Conservation (phyloP, 2,797 vertebrate species). For the Chaenodraco wilsoni region DNA sequence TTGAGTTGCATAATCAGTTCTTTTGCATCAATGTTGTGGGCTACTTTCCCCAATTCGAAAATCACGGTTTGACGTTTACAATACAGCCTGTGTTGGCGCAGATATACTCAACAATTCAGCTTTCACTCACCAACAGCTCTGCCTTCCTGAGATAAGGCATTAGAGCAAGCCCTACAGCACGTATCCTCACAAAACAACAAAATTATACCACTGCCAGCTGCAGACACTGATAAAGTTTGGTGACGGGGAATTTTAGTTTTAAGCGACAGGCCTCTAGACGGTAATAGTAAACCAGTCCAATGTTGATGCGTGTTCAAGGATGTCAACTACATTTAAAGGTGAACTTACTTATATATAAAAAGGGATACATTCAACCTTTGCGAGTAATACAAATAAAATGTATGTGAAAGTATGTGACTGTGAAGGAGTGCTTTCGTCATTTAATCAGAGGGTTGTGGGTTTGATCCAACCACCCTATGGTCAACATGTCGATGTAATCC, state of each 20-base stretch:
- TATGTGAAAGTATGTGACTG: not conserved
- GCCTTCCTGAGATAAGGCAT: slow-evolving; percentile 51
- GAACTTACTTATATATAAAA: not conserved
- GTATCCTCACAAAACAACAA: slow-evolving; percentile 23
- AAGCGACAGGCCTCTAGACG: not conserved
- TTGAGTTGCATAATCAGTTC: slow-evolving; percentile 10
- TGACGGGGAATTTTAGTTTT: not conserved
- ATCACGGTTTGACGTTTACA: slow-evolving; percentile 43
- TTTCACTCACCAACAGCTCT: slow-evolving; percentile 26
- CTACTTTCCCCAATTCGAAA: not conserved
- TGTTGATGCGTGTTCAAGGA: not conserved
- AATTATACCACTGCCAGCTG: slow-evolving; percentile 19
- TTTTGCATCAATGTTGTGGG: not conserved
- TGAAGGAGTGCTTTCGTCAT: no score
- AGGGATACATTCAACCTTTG: not conserved
- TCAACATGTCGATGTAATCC: no score
- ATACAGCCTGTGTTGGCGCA: slow-evolving; percentile 27
- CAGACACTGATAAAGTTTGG: slow-evolving; percentile 21
- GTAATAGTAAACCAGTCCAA: not conserved
- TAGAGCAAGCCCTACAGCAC: not conserved
- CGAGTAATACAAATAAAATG: not conserved
- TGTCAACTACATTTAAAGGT: not conserved
- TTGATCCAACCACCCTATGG: no score
- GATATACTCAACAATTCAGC: slow-evolving; percentile 23
- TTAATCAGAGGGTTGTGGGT: no score